These are phyloP conservation scores for Pseudochaenichthys georgianus DNA, from an alignment of 2,797 vertebrate genomes.

Conservation along the genomic window DNA sequence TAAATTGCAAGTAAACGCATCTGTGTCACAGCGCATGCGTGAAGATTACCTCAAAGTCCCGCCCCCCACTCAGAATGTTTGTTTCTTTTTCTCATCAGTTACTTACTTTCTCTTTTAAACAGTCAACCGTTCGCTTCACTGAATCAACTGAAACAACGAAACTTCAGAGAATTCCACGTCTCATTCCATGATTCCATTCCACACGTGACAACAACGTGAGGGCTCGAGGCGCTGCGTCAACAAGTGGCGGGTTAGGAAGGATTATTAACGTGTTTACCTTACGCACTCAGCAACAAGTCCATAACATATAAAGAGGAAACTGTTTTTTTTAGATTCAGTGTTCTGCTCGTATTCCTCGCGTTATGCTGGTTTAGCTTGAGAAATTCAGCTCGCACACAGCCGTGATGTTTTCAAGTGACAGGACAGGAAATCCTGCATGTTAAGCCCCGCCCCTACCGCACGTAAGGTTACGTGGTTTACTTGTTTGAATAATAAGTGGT, in stretches of 20 bases:
- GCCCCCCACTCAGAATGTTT: no score
- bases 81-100: background rate
- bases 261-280: constrained; percentile 9
- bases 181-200: background rate
- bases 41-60: background rate
- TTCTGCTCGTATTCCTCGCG: rapidly evolving
- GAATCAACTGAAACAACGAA: rapidly evolving
- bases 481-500: no score
- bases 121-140: rapidly evolving
- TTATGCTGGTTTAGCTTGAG: rapidly evolving
- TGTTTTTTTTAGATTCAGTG: rapidly evolving
- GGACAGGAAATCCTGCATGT: constrained; percentile 32
- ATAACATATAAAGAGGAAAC: rapidly evolving
- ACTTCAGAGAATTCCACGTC: background rate
- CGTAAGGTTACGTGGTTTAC: background rate
- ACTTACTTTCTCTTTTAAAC: background rate
- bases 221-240: background rate
- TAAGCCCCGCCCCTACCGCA: constrained; percentile 26
- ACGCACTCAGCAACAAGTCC: rapidly evolving
- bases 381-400: background rate
- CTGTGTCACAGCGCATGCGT: constrained; percentile 42
- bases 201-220: background rate
- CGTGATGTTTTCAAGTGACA: constrained; percentile 13
- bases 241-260: background rate
- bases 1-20: background rate